Evolutionary conservation across 2,113 vertebrate species (phyloP), one percentile per base, ranked within the genome.

Genomic region (Aythya baeri): DNA sequence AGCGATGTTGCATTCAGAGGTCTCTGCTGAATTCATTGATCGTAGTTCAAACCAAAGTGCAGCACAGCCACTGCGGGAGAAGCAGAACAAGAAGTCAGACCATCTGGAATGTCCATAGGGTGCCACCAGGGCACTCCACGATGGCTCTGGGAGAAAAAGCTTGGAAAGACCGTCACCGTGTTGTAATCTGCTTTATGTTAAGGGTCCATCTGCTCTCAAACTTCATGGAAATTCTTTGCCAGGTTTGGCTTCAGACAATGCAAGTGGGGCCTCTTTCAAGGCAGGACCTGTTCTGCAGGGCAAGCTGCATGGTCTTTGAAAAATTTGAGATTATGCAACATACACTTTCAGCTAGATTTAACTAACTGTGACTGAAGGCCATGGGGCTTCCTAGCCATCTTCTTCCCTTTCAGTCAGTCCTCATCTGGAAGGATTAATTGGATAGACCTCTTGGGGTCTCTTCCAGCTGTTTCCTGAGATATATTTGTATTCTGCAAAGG

Each of bases 41-140:
- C 0, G 0, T 58, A 21, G 14, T 77, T 97, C 92, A 97, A 93
- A 94, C 21, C 80, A 96, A 49, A 2, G 91, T 92, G 88, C 88
- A 96, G 91, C 94, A 94, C 73, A 96, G 66, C 94, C 95, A 97
- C 95, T 96, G 68, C 49, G 70, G 86, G 61, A 93, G 57, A 91
- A 88, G 93, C 31, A 94, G 46, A 93, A 81, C 52, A 84, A 78
- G 58, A 7, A 84, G 57, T 95, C 73, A 94, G 73, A 38, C 34
- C 68, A 82, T n/a, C 61, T 75, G 73, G 72, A 88, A 91, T 21
- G 46, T 52, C 61, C 79, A 41, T 23, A 57, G 61, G 23, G 57
- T 81, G 43, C 52, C 68, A 67, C 49, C 3, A 4, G 57, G 29
- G 34, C 34, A 46, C 17, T 67, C 32, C 46, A n/a, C 27, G 6